phyloP scores from a whole-genome alignment of 2,797 vertebrate genomes.

The Nannoperca australis region DNA sequence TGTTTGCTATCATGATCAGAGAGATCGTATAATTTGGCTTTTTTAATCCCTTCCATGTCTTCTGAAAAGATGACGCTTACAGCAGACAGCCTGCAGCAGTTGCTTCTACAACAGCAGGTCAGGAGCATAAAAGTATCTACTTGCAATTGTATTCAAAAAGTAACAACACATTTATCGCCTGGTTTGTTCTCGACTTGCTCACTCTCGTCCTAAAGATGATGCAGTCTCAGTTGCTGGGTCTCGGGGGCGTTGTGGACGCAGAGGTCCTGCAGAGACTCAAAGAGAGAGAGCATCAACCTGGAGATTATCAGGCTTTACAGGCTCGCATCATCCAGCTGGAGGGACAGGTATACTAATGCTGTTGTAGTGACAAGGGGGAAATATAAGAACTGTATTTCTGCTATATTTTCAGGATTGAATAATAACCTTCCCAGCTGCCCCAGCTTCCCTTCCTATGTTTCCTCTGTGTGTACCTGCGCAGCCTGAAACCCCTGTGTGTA shows the following conservation, averaged over 20 bases:
- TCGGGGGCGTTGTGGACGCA: conserved; percentile 56
- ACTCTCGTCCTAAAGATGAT: conserved; percentile 59
- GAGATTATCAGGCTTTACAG: conserved; percentile 80
- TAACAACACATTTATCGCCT: background rate
- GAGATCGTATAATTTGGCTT: background rate
- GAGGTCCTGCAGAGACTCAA: conserved; percentile 59
- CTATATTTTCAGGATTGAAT: background rate
- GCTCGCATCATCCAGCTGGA: conserved; percentile 87
- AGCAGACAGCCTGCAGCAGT: conserved; percentile 76
- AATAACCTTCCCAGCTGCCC: background rate
- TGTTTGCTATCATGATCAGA: background rate
- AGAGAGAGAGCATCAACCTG: conserved; percentile 63
- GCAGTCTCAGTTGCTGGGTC: conserved; percentile 72
- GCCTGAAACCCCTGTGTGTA: conserved; percentile 20
- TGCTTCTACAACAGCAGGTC: conserved; percentile 83
- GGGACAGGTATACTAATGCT: conserved; percentile 84
- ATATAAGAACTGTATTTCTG: background rate
- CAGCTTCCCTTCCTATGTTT: no score
- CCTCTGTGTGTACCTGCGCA: background rate
- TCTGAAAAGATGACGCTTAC: conserved; percentile 64
- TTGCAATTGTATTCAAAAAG: background rate
- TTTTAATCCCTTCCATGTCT: background rate
- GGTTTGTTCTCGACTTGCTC: background rate
- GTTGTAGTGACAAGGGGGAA: no score
- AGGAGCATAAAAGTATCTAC: background rate